Base-by-base conservation (phyloP, 2,888 invertebrate genomes). In the Meliscaeva auricollis region DNA sequence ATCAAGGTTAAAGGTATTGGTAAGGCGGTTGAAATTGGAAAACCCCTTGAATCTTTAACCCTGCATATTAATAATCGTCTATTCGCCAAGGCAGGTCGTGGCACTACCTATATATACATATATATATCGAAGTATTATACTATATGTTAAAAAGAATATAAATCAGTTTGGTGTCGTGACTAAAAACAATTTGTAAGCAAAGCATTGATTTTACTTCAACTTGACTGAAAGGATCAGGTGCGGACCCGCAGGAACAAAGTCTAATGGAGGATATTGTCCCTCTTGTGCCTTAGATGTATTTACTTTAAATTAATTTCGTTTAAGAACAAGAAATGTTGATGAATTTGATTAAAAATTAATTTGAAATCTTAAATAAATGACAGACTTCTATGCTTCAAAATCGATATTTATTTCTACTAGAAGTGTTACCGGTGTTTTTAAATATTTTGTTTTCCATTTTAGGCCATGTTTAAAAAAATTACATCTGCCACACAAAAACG, bases 151-250 rank as follows among this genome's bases (percentile, higher is more conserved):
- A 48, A 48, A 50, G n/a, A 44, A 26, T 62, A 66, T 17, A 35
- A 1, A 54, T 26, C 30, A 54, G 30, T 35, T 69, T 50, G n/a
- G 44, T 80, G 73, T 77, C 85, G 85, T 85, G 85, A 85, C 85
- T 80, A 58, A 20, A 38, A 81, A 41, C 76, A 35, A 81, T 85
- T 85, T 85, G 73, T 77, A 77, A 73, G n/a, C 62, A 41, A 69
- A 73, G 50, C 74, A 81, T 81, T 85, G 80, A 81, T 85, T 85
- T 80, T 68, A 22, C 22, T 48, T 70, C 54, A 41, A 69, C 50
- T 58, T 4, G 22, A 35, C 11, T 17, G 17, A 30, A 52, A 74
- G 70, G 35, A 68, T 75, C 56, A 56, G 56, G 17, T 15, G 32
- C 5, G 17, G 5, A 11, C 35, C 6, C 11, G 0, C 3, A 41